Base-by-base conservation (phyloP, 1,140 invertebrate species). In the Bathynomus jamesi region DNA sequence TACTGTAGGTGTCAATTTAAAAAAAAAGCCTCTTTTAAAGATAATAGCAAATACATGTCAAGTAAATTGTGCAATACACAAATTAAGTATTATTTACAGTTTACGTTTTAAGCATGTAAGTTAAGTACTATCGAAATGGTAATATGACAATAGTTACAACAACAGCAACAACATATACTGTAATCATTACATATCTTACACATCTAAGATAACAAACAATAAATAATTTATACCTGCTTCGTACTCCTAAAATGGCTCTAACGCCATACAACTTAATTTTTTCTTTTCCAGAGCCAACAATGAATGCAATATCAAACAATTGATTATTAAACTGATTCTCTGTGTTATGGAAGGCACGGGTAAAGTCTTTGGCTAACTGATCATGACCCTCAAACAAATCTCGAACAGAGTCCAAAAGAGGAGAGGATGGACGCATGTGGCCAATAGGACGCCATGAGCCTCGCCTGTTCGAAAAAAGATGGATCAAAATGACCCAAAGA, bases 361-460 rank as follows among this genome's bases (percentile, higher is more conserved):
- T 92, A 80, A 96, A 96, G 82, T 96, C 94, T 83, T 94, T 95
- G 0, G 93, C 92, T 64, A 96, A 83, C 81, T 94, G 91, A 81
- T 96, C 94, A 81, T 95, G 94, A 80, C 95, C 93, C 84, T 96
- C 94, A 80, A 95, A 95, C 79, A 92, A 89, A 82, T 94, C 92
- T 76, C 93, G 84, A 10, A 96, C 93, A 1, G 92, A 94, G 81
- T 96, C 94, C 73, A 96, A 84, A 28, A 96, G 84, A 1, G 94
- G 94, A 29, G 92, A 95, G 0, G 93, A 95, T 0, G 94, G 93
- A 80, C 94, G 84, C 93, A 95, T 84, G 82, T 96, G 93, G 61
- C 94, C 94, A 72, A 96, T 96, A 2, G 94, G 94, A 78, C 94
- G 86, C 94, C 94, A 96, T 2, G 93, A 95, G 70, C 92, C 92